phyloP scores from a whole-genome alignment of 2,888 invertebrate species.

The Polydesmus complanatus region DNA sequence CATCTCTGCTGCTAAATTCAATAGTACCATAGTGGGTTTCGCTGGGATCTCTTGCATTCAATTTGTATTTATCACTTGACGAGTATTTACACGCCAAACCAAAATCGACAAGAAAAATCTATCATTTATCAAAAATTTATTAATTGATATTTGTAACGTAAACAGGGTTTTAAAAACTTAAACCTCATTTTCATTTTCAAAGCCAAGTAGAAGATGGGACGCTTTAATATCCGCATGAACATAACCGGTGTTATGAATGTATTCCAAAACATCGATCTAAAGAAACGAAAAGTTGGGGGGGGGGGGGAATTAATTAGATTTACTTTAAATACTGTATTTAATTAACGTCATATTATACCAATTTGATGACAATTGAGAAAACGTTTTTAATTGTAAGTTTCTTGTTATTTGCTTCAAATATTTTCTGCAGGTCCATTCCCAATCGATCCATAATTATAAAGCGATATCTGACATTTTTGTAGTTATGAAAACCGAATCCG shows the following conservation, averaged over 20 bases:
- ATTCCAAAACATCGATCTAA: slow-evolving; percentile 75
- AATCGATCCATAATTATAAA: slow-evolving; percentile 90
- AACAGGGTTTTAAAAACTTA: slow-evolving; percentile 35
- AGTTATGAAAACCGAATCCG: slow-evolving; percentile 71
- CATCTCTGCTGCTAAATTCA: slow-evolving; percentile 94
- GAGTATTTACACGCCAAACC: slow-evolving; percentile 77
- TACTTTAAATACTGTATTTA: background rate
- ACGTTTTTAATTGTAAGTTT: slow-evolving; percentile 62
- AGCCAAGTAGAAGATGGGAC: slow-evolving; percentile 78
- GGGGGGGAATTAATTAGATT: background rate
- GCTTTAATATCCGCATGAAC: slow-evolving; percentile 98
- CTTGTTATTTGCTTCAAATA: slow-evolving; percentile 52
- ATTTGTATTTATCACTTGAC: slow-evolving; percentile 61
- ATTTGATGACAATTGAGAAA: slow-evolving; percentile 62
- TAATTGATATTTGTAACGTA: background rate
- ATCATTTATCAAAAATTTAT: background rate
- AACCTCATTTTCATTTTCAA: slow-evolving; percentile 42
- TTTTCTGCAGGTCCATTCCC: slow-evolving; percentile 67
- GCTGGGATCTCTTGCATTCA: slow-evolving; percentile 70
- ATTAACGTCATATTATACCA: slow-evolving; percentile 51
- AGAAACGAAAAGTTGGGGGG: slow-evolving; percentile 1
- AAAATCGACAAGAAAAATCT: slow-evolving; percentile 75
- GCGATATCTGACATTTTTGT: slow-evolving; percentile 61
- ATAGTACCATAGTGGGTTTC: slow-evolving; percentile 94
- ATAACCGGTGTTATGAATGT: slow-evolving; percentile 81